A percentile compares a stretch with the other conserved stretches of the same genome.
Conservation (phyloP, 2,797 vertebrate species). For the Falco columbarius region DNA sequence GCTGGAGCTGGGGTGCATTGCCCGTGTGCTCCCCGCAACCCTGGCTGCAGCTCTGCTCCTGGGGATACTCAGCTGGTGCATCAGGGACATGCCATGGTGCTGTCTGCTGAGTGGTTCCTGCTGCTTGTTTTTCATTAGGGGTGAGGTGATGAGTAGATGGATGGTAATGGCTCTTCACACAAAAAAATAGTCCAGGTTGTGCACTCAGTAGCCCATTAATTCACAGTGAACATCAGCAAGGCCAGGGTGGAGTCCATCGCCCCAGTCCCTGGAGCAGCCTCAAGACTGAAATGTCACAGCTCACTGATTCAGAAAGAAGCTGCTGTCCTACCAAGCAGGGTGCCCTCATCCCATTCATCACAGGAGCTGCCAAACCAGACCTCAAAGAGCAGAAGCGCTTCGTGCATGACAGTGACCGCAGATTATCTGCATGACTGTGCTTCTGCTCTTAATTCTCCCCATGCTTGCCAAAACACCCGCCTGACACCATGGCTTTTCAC, state of each 20-base stretch:
- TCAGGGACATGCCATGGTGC: not conserved
- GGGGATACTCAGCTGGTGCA: not conserved
- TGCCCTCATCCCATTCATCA: not conserved
- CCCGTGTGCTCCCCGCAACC: accelerated
- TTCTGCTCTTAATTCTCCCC: not conserved
- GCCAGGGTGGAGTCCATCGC: not conserved
- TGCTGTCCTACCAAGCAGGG: not conserved
- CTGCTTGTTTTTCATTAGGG: not conserved
- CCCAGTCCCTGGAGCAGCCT: not conserved
- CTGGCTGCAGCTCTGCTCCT: not conserved
- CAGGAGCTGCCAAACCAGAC: not conserved
- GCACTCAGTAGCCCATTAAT: accelerated
- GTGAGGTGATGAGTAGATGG: not conserved
- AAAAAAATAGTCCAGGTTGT: not conserved
- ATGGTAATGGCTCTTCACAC: not conserved
- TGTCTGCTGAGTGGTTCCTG: not conserved
- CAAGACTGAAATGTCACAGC: not conserved
- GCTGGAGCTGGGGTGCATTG: accelerated
- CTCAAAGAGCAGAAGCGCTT: not conserved
- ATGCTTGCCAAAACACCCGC: accelerated
- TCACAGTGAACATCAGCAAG: not conserved
- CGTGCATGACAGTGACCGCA: not conserved
- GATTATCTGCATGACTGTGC: not conserved
- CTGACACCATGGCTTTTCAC: not conserved
- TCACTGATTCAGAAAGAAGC: not conserved